Evolutionary conservation across 2,113 vertebrate genomes (phyloP).

Genomic region (Otolemur garnettii): DNA sequence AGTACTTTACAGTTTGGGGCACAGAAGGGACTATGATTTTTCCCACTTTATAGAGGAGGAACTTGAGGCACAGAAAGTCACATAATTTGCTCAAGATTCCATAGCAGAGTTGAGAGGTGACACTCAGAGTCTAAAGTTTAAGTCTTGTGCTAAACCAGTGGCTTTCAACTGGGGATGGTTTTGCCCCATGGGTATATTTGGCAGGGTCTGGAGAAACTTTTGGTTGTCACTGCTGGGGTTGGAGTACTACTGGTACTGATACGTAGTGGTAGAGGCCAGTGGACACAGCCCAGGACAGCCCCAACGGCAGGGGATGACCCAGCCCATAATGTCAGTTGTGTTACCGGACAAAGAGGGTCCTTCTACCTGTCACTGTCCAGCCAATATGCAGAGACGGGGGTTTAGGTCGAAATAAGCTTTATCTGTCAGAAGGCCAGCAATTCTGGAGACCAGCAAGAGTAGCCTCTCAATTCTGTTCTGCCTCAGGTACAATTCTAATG

Average conservation of each 20-base stretch:
- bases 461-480: too few species aligned
- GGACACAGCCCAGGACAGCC: too few species aligned
- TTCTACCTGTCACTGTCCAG: too few species aligned
- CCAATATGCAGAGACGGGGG: too few species aligned
- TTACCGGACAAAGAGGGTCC: too few species aligned
- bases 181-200: background rate
- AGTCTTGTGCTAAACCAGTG: background rate
- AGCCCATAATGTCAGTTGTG: accelerated
- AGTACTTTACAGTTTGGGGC: background rate
- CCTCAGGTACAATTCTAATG: too few species aligned
- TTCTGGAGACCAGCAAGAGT: too few species aligned
- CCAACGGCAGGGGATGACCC: accelerated
- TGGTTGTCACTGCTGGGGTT: background rate
- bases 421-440: too few species aligned
- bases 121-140: background rate
- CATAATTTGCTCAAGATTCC: background rate
- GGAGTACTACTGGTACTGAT: background rate
- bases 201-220: background rate
- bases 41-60: background rate
- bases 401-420: too few species aligned
- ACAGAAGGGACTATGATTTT: background rate
- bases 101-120: background rate
- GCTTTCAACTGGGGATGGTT: background rate
- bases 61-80: background rate
- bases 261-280: background rate